phyloP scores from a whole-genome alignment of 1,140 invertebrate species.

The Formica exsecta region DNA sequence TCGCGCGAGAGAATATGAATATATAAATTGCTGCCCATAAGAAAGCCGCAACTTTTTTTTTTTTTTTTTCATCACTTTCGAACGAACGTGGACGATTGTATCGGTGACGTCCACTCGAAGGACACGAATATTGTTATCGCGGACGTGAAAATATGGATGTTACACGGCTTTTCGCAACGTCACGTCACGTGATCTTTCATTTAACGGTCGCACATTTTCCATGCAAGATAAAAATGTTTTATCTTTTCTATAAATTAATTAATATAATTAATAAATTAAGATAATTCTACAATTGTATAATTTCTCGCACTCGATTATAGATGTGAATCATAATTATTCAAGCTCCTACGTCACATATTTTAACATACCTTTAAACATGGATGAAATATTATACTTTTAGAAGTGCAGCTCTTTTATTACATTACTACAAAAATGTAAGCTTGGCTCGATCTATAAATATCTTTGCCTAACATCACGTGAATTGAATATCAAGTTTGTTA shows the following conservation, averaged over 20 bases:
- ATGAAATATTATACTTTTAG: background rate
- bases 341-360: background rate
- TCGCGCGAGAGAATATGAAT: constrained; percentile 26
- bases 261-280: no score
- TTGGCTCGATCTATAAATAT: constrained; percentile 16
- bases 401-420: background rate
- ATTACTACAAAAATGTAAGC: background rate
- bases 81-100: background rate
- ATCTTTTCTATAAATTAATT: no score
- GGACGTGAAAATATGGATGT: background rate
- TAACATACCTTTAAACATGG: background rate
- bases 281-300: no score
- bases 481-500: constrained; percentile 10
- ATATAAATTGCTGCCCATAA: constrained; percentile 11
- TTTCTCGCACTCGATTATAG: no score
- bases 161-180: background rate
- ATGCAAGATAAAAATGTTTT: background rate
- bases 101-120: background rate
- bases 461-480: background rate
- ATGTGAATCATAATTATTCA: background rate
- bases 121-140: background rate
- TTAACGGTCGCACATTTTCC: background rate
- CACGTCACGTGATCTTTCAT: background rate
- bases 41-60: constrained; percentile 9
- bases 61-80: constrained; percentile 27